Evolutionary conservation across 2,797 vertebrate species (phyloP).

Genomic region (Cryptoprocta ferox): DNA sequence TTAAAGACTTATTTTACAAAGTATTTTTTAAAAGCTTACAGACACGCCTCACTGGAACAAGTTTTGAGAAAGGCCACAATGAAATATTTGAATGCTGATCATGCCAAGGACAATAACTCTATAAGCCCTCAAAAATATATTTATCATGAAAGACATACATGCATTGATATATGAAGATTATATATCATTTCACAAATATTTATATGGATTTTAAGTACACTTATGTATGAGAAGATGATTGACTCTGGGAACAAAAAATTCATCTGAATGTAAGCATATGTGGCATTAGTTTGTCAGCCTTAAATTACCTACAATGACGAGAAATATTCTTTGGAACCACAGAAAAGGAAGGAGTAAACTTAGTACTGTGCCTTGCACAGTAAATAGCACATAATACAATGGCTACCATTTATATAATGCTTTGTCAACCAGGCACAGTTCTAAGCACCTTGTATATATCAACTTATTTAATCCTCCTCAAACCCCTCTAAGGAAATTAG

Average conservation of each 20-base stretch:
- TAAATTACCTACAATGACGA: neutral
- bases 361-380: neutral
- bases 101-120: neutral
- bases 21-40: neutral
- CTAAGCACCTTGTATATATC: neutral
- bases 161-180: neutral
- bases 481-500: neutral
- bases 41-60: neutral
- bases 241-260: neutral
- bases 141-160: neutral
- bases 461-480: neutral
- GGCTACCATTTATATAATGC: neutral
- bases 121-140: neutral
- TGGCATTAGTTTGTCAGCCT: neutral
- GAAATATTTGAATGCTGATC: neutral
- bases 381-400: accelerated
- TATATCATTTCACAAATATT: slow-evolving; percentile 27
- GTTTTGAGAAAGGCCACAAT: slow-evolving; percentile 19
- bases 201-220: slow-evolving; percentile 14
- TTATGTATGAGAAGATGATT: neutral
- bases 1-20: neutral
- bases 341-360: neutral
- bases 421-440: neutral
- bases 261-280: neutral
- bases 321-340: neutral